Evolutionary conservation across 2,888 invertebrate genomes (phyloP).

Genomic region (Sarcophaga subvicina): DNA sequence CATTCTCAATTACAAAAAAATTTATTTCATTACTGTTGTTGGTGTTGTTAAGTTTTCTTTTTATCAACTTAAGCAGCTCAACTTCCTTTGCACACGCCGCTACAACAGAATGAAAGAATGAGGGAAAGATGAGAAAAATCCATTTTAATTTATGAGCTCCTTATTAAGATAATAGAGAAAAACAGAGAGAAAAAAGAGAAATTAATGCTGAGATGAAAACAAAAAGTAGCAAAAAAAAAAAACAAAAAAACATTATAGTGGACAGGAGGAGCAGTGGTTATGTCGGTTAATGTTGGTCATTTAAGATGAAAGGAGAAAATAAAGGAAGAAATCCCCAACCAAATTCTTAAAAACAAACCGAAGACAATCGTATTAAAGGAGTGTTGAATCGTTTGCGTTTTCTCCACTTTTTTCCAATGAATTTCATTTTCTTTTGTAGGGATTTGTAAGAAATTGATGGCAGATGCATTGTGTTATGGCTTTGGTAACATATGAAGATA

Average conservation of each 20-base stretch:
- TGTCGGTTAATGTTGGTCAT: slow-evolving; percentile 16
- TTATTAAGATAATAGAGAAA: slow-evolving; percentile 57
- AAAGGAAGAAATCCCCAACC: background rate
- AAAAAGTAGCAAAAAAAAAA: background rate
- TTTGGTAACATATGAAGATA: too few relatives aligned
- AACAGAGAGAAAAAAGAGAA: slow-evolving; percentile 13
- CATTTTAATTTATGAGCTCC: slow-evolving; percentile 71
- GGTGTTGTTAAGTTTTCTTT: slow-evolving; percentile 9
- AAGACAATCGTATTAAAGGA: slow-evolving; percentile 38
- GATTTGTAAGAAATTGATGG: too few relatives aligned
- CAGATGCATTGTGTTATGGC: too few relatives aligned
- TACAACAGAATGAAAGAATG: slow-evolving; percentile 14
- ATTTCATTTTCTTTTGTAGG: background rate
- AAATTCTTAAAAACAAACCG: background rate
- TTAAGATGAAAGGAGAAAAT: background rate
- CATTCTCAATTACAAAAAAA: slow-evolving; percentile 33
- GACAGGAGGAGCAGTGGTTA: background rate
- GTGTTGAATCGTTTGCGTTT: slow-evolving; percentile 17
- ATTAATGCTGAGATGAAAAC: slow-evolving; percentile 20
- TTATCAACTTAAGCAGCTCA: slow-evolving; percentile 71
- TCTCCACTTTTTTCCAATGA: background rate
- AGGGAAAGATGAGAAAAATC: background rate
- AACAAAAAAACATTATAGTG: slow-evolving; percentile 1
- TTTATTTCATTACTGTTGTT: background rate
- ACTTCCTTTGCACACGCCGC: slow-evolving; percentile 50